Percentiles rank a stretch among this genome's conserved stretches.
Evolutionary conservation across 2,888 invertebrate genomes (phyloP).

Genomic region (Cerastis leucographa): DNA sequence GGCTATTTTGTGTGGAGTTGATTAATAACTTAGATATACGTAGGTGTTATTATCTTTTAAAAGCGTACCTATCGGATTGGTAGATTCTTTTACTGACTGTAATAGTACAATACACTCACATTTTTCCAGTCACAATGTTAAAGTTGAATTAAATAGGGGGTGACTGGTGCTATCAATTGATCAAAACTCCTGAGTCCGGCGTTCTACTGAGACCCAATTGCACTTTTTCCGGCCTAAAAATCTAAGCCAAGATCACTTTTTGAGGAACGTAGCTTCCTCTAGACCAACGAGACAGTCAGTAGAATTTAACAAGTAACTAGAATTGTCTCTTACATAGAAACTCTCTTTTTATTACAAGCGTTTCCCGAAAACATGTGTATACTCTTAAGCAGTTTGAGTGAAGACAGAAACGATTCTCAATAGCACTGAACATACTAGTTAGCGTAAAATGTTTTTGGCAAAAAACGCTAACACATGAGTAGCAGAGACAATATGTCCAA

Average conservation of each 20-base stretch:
- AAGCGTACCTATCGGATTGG: neutral
- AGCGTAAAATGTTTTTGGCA: neutral
- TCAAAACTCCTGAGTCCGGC: neutral
- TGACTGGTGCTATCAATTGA: neutral
- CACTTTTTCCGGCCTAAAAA: neutral
- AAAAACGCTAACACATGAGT: neutral
- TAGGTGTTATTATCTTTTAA: neutral
- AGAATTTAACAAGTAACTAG: neutral
- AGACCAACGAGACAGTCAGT: neutral
- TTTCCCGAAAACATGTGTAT: constrained; percentile 27
- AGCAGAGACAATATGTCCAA: neutral
- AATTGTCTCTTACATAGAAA: constrained; percentile 20
- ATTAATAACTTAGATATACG: constrained; percentile 14
- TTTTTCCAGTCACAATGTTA: neutral
- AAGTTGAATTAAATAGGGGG: neutral
- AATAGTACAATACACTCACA: neutral
- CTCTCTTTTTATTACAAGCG: constrained; percentile 13
- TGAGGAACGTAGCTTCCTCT: neutral
- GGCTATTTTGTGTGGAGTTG: constrained; percentile 34
- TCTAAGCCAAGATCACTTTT: neutral
- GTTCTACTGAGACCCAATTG: neutral
- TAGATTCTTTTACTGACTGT: neutral
- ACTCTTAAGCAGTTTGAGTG: constrained; percentile 22
- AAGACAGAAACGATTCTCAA: constrained; percentile 32
- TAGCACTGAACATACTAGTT: neutral